Percentiles rank a stretch among this genome's conserved stretches.
Evolutionary conservation across 2,888 invertebrate species (phyloP).

Genomic region (Himalopsyche kuldschensis): DNA sequence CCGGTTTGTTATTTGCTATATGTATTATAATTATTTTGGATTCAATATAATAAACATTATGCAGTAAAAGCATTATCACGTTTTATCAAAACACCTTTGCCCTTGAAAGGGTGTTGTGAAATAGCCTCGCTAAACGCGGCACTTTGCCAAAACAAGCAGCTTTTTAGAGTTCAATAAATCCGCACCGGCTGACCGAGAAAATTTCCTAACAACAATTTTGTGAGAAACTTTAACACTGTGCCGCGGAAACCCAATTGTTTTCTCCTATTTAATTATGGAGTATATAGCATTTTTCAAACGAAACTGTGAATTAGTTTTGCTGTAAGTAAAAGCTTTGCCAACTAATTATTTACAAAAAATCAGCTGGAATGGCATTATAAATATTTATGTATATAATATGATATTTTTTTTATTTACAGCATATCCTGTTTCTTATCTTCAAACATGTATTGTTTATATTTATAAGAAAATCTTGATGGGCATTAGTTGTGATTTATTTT

Average conservation of each 20-base stretch:
- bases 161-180: not conserved
- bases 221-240: too few species aligned
- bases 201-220: not conserved
- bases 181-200: not conserved
- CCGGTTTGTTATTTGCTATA: too few species aligned
- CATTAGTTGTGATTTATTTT: too few species aligned
- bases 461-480: too few species aligned
- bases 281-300: not conserved
- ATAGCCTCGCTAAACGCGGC: not conserved
- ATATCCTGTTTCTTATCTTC: too few species aligned
- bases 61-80: not conserved
- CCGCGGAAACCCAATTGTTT: not conserved
- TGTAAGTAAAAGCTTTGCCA: not conserved
- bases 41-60: too few species aligned
- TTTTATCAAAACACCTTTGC: not conserved
- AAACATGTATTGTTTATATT: too few species aligned
- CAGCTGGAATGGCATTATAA: not conserved
- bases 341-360: not conserved
- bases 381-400: not conserved
- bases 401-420: too few species aligned
- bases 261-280: not conserved
- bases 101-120: not conserved
- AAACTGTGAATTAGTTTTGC: not conserved
- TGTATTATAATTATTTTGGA: too few species aligned
- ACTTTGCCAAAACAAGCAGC: not conserved